Evolutionary conservation across 2,113 vertebrate genomes (phyloP).

Genomic region (Cyphomyrus discorhynchus): DNA sequence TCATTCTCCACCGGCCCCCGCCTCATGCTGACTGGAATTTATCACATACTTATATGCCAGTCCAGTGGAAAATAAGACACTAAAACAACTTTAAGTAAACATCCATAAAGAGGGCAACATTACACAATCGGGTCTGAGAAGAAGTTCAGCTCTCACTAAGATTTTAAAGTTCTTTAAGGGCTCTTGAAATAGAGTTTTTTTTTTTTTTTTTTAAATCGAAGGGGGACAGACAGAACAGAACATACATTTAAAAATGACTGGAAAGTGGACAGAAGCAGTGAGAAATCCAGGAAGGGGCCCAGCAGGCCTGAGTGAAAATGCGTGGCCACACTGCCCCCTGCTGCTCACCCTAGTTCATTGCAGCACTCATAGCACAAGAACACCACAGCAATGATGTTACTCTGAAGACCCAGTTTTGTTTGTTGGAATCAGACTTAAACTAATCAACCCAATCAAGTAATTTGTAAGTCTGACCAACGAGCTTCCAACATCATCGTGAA

Average conservation of each 20-base stretch:
- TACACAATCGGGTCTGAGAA: not conserved
- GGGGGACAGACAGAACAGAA: not conserved
- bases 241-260: not conserved
- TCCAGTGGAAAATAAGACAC: not conserved
- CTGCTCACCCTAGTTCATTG: conserved; percentile 4
- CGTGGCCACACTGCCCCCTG: conserved; percentile 33
- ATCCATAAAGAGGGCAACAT: not conserved
- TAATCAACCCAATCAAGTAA: not conserved
- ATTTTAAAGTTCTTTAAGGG: not conserved
- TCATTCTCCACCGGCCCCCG: not conserved
- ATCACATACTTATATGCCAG: not conserved
- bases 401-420: not conserved
- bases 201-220: not conserved
- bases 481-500: not conserved
- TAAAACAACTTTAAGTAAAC: conserved; percentile 5
- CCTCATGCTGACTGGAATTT: not conserved
- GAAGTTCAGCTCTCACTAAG: not conserved
- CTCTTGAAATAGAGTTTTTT: not conserved
- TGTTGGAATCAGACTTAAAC: not conserved
- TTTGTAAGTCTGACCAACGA: not conserved
- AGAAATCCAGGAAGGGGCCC: not conserved
- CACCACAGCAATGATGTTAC: not conserved
- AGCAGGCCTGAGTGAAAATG: not conserved
- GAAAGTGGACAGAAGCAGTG: not conserved
- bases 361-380: not conserved